Evolutionary conservation across 1,140 invertebrate genomes (phyloP).

Genomic region (Drosophila erecta): DNA sequence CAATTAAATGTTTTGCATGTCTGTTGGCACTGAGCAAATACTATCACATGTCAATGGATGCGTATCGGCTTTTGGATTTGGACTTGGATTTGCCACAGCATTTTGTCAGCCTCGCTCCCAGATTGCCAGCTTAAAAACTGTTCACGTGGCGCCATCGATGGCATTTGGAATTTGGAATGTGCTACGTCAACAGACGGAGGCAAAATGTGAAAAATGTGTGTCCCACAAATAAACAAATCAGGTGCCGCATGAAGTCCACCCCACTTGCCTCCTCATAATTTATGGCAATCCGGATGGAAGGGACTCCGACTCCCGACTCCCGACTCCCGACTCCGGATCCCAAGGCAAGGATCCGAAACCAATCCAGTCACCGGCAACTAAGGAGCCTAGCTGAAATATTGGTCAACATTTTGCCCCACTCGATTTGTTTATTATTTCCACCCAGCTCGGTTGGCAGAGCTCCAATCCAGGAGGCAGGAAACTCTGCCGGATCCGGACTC

Average conservation of each 20-base stretch:
- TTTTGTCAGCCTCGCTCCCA: conserved; percentile 31
- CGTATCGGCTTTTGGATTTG: conserved; percentile 1
- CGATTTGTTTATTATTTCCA: conserved; percentile 62
- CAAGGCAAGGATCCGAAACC: neutral
- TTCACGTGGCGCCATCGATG: conserved; percentile 26
- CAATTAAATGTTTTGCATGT: conserved; percentile 52
- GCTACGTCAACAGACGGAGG: conserved; percentile 40
- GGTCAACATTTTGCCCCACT: conserved; percentile 61
- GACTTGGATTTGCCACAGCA: conserved; percentile 9
- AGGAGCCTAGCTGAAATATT: conserved; percentile 66
- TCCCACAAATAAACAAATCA: conserved; percentile 74
- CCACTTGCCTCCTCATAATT: conserved; percentile 58
- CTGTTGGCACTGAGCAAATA: conserved; percentile 29
- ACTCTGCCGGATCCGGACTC: conserved; percentile 17
- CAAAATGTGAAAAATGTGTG: conserved; percentile 61
- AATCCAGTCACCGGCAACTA: conserved; percentile 10
- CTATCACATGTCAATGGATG: conserved; percentile 25
- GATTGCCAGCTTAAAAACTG: conserved; percentile 3
- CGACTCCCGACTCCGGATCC: neutral
- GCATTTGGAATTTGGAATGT: conserved; percentile 28
- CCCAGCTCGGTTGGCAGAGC: conserved; percentile 30
- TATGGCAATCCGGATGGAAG: conserved; percentile 43
- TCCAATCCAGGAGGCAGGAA: conserved; percentile 26
- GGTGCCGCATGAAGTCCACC: conserved; percentile 35
- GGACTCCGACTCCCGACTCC: neutral